These are phyloP conservation scores for Hystrix cristata DNA, from an alignment of 2,113 vertebrate species.

Conservation along the genomic window DNA sequence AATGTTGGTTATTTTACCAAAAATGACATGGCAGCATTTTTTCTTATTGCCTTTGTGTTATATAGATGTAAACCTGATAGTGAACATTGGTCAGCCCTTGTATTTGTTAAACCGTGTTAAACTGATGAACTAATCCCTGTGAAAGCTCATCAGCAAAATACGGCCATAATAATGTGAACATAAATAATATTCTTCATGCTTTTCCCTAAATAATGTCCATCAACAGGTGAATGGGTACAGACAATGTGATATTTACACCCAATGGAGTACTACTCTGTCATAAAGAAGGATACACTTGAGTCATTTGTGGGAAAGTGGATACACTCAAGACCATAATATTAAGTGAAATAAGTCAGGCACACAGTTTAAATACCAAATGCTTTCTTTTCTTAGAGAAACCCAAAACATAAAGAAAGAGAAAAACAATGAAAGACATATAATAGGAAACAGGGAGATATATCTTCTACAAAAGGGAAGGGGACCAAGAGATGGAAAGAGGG, in stretches of 20 bases:
- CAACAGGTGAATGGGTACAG: not conserved
- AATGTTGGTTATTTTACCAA: not conserved
- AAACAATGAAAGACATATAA: not conserved
- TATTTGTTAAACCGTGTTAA: not conserved
- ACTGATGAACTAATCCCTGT: not conserved
- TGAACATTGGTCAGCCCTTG: not conserved
- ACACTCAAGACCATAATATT: not conserved
- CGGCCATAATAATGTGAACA: not conserved
- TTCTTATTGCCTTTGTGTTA: not conserved
- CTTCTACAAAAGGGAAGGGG: not conserved
- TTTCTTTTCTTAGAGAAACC: not conserved
- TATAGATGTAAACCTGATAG: not conserved
- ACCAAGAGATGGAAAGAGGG: not conserved
- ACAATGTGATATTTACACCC: not conserved
- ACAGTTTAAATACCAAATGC: not conserved
- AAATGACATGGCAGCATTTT: not conserved
- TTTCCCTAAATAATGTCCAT: not conserved
- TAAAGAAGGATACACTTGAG: not conserved
- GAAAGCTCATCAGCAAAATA: not conserved
- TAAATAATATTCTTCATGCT: not conserved
- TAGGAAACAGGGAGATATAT: not conserved
- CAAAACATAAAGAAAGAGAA: not conserved
- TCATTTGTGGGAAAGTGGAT: not conserved
- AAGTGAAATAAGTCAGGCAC: not conserved
- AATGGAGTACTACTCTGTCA: not conserved